These are phyloP conservation scores for Drosophila kuntzei DNA, from an alignment of 2,888 invertebrate species.

Conservation along the genomic window DNA sequence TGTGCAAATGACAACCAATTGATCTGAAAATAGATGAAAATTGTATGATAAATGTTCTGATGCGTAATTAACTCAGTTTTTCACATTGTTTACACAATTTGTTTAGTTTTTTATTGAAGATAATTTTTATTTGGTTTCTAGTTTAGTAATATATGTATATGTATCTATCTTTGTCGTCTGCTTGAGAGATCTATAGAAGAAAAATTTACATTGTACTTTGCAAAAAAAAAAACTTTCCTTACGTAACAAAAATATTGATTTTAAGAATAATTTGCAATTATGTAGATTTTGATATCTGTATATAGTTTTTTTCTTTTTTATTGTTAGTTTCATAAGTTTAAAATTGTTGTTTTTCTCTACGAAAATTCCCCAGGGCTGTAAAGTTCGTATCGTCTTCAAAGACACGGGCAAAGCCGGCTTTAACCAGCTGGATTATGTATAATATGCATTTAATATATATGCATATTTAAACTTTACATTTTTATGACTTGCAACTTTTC, in stretches of 20 bases:
- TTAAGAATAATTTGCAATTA: background rate
- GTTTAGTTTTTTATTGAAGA: constrained; percentile 13
- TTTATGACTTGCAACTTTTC: constrained; percentile 46
- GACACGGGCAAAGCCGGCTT: background rate
- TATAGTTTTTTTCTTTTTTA: no score
- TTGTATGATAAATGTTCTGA: constrained; percentile 14
- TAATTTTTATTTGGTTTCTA: background rate
- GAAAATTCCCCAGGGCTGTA: background rate
- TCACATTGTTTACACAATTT: constrained; percentile 16
- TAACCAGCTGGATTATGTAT: background rate
- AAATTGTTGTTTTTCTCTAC: background rate
- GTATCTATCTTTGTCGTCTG: background rate
- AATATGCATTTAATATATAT: background rate
- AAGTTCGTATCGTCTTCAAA: background rate
- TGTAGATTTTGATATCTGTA: no score
- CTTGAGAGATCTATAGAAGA: no score
- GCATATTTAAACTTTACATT: constrained; percentile 17
- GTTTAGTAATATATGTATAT: background rate
- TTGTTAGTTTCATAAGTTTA: no score
- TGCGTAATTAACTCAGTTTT: constrained; percentile 29
- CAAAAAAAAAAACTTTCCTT: no score
- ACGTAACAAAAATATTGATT: no score
- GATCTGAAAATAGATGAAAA: constrained; percentile 31
- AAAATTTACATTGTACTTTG: no score
- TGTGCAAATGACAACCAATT: constrained; percentile 51